These are phyloP conservation scores for Nasonia longicornis DNA, from an alignment of 1,140 invertebrate genomes.

Conservation along the genomic window DNA sequence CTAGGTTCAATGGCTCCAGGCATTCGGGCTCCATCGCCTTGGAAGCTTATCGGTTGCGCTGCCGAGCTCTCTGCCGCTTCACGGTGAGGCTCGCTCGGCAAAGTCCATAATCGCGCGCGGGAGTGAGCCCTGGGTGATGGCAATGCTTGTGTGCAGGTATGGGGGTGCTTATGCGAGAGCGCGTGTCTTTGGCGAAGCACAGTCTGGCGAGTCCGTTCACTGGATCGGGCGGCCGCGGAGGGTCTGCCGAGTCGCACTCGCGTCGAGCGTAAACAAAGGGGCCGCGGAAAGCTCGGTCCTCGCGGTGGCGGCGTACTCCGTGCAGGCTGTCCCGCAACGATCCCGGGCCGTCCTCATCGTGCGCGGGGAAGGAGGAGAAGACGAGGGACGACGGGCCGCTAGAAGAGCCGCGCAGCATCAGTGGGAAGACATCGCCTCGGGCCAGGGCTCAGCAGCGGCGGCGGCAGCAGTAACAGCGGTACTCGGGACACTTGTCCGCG, in stretches of 20 bases:
- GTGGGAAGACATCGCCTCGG: not conserved
- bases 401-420: not conserved
- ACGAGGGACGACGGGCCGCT: too few relatives aligned
- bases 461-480: not conserved
- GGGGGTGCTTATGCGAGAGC: not conserved
- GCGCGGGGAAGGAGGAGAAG: too few relatives aligned
- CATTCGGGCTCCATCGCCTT: constrained; percentile 68
- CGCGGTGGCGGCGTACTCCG: too few relatives aligned
- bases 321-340: too few relatives aligned
- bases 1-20: constrained; percentile 66
- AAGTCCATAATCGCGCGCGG: not conserved
- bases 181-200: not conserved
- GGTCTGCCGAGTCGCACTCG: not conserved
- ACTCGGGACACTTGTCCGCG: not conserved
- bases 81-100: not conserved
- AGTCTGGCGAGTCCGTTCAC: not conserved
- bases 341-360: constrained; percentile 41
- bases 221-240: not conserved
- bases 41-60: constrained; percentile 4
- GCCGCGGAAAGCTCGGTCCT: not conserved
- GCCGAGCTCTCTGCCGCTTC: not conserved
- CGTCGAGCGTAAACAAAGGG: constrained; percentile 19
- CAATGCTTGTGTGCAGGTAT: too few relatives aligned
- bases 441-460: not conserved
- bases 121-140: not conserved